Percentiles rank a stretch among this genome's conserved stretches.
phyloP scores from a whole-genome alignment of 2,113 vertebrate genomes.

The Nycticebus coucang region DNA sequence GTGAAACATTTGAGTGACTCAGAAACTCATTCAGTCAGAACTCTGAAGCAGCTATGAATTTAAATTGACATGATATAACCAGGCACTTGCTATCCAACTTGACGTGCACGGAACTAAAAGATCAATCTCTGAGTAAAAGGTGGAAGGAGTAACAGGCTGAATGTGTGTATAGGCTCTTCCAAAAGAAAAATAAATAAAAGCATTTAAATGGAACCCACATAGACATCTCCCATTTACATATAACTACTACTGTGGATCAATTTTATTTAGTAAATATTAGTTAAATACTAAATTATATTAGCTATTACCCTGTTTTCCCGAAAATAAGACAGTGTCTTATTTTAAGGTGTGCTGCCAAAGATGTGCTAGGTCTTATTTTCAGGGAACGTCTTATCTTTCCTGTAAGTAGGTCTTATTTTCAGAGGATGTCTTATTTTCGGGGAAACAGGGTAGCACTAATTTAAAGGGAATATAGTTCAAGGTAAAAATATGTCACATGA shows the following conservation, averaged over 20 bases:
- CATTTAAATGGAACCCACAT: not conserved
- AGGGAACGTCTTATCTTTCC: no score
- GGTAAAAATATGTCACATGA: not conserved
- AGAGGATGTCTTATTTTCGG: no score
- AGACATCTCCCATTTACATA: not conserved
- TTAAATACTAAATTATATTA: not conserved
- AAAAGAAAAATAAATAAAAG: not conserved
- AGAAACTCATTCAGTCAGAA: not conserved
- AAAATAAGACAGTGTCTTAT: no score
- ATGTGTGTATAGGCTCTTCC: not conserved
- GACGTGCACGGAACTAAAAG: not conserved
- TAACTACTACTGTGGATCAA: not conserved
- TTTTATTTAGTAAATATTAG: slow-evolving; percentile 42
- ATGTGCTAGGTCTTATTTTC: no score
- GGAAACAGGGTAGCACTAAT: no score
- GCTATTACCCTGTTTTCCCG: no score
- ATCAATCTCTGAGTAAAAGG: not conserved
- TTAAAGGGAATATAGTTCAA: slow-evolving; percentile 25
- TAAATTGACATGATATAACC: not conserved
- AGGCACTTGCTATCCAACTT: not conserved
- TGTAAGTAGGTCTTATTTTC: no score
- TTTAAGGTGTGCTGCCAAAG: no score
- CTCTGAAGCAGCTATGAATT: not conserved
- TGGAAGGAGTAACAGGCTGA: not conserved
- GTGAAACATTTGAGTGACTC: not conserved